Percentiles rank a stretch among this genome's conserved stretches.
Conservation (phyloP, 2,113 vertebrate genomes). For the Melozone crissalis region DNA sequence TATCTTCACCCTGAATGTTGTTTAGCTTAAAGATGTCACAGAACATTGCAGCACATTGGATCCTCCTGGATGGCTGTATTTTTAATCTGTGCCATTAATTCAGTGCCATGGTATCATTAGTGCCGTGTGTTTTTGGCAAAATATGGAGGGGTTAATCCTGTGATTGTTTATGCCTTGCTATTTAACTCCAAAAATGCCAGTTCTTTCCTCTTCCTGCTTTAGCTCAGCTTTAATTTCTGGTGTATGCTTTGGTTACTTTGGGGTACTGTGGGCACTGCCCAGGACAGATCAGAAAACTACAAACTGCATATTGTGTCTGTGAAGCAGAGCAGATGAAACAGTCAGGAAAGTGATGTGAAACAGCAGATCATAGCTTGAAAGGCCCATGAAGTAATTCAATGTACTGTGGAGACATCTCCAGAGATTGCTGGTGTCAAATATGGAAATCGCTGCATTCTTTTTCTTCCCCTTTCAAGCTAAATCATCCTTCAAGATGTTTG, state of each 20-base stretch:
- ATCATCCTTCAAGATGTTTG: background rate
- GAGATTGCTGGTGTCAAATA: background rate
- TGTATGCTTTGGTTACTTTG: background rate
- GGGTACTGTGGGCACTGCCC: rapidly evolving
- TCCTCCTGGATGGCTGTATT: background rate
- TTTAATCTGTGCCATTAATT: background rate
- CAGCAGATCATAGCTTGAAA: background rate
- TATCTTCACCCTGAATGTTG: background rate
- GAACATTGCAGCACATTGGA: background rate
- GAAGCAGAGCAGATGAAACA: background rate
- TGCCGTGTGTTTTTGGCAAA: background rate
- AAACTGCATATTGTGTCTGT: no score
- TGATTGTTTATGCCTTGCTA: background rate
- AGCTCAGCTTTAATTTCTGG: background rate
- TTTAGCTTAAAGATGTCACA: background rate
- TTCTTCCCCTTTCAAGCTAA: background rate
- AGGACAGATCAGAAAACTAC: background rate
- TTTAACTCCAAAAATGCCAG: background rate
- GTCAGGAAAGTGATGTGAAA: background rate
- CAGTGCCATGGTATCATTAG: background rate
- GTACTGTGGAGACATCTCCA: background rate
- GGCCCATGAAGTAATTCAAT: background rate
- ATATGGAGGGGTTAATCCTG: background rate
- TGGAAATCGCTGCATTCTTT: background rate
- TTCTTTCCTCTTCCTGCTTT: background rate